Base-by-base conservation (phyloP, 2,113 vertebrate genomes). In the Ivindomyrus marchei region DNA sequence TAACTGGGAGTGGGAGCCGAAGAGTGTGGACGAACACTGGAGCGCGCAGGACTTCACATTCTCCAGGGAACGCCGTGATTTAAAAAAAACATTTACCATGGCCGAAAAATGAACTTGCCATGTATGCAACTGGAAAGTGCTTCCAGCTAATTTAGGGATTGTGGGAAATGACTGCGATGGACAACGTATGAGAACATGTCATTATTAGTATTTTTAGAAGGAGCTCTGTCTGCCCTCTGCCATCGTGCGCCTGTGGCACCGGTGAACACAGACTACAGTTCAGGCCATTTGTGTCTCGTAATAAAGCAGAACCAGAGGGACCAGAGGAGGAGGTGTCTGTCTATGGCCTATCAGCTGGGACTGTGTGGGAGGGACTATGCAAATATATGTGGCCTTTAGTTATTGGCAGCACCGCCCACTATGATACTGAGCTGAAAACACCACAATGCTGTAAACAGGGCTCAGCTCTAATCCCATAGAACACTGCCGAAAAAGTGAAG, bases 131-230 rank as follows among this genome's bases (percentile, higher is more conserved):
- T 85, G 13, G 74, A 80, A 1, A 62, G 85, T 88, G 88, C 85
- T 91, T 89, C 4, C 85, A 91, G 89, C 88, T 83, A 93, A 89
- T 91, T 89, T 91, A n/a, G 56, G 85, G 88, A 89, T 89, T 90
- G 92, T 88, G 88, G 90, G 62, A 83, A 91, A 52, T 7, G 77
- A 91, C 8, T 90, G 91, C 70, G 91, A 88, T 88, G 77, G 74
- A 56, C 88, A 93, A 93, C 87, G 91, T 90, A 93, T 91, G 89
- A 90, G 77, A 93, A 93, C 90, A 85, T 85, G 90, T 95, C 92
- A 95, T 94, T 94, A 94, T 92, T 90, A 39, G 27, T 94, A 94
- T 94, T 94, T 95, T 94, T 94, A 93, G 92, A 89, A 92, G 92
- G 92, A 93, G 91, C 91, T 91, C 62, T 90, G 89, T 88, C 84